Evolutionary conservation across 2,113 vertebrate genomes (phyloP).

Genomic region (Sakesphorus luctuosus): DNA sequence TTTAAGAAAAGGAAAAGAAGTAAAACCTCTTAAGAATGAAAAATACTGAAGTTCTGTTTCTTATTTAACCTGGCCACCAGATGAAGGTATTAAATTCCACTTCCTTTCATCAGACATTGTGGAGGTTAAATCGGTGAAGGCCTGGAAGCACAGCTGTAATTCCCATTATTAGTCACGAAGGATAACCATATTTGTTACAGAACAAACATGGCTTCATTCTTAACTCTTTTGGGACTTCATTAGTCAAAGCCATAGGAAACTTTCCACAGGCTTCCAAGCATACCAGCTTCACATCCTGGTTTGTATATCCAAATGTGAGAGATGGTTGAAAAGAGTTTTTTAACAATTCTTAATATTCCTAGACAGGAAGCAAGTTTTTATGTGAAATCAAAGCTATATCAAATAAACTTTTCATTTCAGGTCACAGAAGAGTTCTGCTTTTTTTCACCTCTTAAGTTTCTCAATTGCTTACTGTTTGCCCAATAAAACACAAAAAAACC

Average conservation of each 20-base stretch:
- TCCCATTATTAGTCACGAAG: neutral
- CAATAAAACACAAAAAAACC: neutral
- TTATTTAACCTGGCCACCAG: neutral
- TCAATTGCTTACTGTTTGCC: neutral
- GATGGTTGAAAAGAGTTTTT: neutral
- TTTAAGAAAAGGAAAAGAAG: neutral
- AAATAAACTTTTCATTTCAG: neutral
- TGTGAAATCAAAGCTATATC: neutral
- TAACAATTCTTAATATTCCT: neutral
- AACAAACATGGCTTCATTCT: conserved; percentile 3
- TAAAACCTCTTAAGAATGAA: neutral
- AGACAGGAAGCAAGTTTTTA: neutral
- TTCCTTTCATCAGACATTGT: conserved; percentile 4
- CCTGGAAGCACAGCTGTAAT: conserved; percentile 10
- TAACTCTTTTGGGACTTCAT: neutral
- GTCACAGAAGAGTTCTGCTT: neutral
- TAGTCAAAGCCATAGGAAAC: neutral
- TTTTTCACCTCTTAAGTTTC: neutral
- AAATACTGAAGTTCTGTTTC: neutral
- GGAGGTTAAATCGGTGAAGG: neutral
- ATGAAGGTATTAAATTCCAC: conserved; percentile 19
- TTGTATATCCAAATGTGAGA: neutral
- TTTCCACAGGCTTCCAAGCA: neutral
- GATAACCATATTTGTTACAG: neutral
- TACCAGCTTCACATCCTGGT: neutral